Base-by-base conservation (phyloP, 2,797 vertebrate genomes). In the Philypnodon macrostomus region DNA sequence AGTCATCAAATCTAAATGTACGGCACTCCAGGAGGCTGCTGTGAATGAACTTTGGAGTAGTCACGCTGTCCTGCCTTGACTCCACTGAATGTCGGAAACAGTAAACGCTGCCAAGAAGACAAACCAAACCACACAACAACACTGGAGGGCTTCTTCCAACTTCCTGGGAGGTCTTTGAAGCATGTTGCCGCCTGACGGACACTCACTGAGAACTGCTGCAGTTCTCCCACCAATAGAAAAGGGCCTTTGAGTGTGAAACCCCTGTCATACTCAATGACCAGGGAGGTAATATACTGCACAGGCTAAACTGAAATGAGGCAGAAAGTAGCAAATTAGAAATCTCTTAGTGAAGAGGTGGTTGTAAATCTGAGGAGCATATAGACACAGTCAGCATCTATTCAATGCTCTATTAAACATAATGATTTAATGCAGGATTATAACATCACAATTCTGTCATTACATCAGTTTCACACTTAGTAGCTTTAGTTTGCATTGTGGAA, bases 101-200 rank as follows among this genome's bases (percentile, higher is more conserved):
- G 15, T 7, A 17, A n/a, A 18, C 12, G 4, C 58, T 19, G 35
- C 36, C 68, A 80, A 57, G 47, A 66, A 56, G 12, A 47, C 41
- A 52, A 9, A 40, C 29, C 21, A 23, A n/a, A 23, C 44, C 46
- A 31, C 36, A 39, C 16, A 56, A 41, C 52, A 48, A 73, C 70
- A 72, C 52, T 55, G 1, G 37, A 44, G 23, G 42, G 23, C 62
- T 76, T 78, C 71, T 73, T 75, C 70, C 60, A 49, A 8, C 63
- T 68, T 52, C 12, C 59, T 75, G 69, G 75, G 79, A 63, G 75
- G 75, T 77, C 79, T 74, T 33, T 70, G 67, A 71, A 54, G 69
- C 60, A 5, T 45, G 55, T 41, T 48, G 52, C 5, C 0, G 62
- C 53, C 65, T 53, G 70, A 64, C 60, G 56, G 70, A 65, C 55